Evolutionary conservation across 2,888 invertebrate genomes (phyloP).

Genomic region (Amiota minor): DNA sequence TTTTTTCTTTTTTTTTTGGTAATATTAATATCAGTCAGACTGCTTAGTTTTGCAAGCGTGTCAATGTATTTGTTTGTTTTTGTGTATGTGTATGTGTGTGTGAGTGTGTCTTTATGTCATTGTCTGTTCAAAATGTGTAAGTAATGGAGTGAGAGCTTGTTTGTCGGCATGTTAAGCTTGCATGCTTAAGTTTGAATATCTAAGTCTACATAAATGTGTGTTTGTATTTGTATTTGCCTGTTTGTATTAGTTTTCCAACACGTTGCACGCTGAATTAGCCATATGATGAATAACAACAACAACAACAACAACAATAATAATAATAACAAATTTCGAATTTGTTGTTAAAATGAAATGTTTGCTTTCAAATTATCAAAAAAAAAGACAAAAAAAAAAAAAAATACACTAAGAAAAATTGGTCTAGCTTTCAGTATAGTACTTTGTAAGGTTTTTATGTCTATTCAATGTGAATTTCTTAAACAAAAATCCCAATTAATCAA

Average conservation of each 20-base stretch:
- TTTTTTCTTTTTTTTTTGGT: slow-evolving; percentile 36
- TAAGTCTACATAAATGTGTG: slow-evolving; percentile 27
- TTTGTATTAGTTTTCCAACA: slow-evolving; percentile 57
- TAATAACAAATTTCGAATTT: slow-evolving; percentile 51
- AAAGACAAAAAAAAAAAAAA: background rate
- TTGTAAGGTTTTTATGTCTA: too few species aligned
- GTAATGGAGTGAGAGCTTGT: background rate
- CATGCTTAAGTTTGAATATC: background rate
- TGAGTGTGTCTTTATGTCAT: slow-evolving; percentile 41
- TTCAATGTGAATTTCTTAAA: too few species aligned
- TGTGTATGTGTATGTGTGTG: background rate
- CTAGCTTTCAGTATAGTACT: background rate
- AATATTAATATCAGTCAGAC: slow-evolving; percentile 62
- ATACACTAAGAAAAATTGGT: background rate
- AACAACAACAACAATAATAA: slow-evolving; percentile 35
- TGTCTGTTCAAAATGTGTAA: slow-evolving; percentile 48
- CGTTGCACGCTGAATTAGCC: slow-evolving; percentile 59
- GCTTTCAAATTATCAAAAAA: slow-evolving; percentile 35
- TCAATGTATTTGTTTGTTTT: slow-evolving; percentile 32
- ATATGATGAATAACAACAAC: slow-evolving; percentile 44
- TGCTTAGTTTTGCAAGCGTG: slow-evolving; percentile 41
- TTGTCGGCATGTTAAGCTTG: background rate
- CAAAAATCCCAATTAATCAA: too few species aligned
- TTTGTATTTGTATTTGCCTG: slow-evolving; percentile 27
- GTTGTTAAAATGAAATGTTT: slow-evolving; percentile 57